Evolutionary conservation across 2,113 vertebrate genomes (phyloP).

Genomic region (Willisornis vidua): DNA sequence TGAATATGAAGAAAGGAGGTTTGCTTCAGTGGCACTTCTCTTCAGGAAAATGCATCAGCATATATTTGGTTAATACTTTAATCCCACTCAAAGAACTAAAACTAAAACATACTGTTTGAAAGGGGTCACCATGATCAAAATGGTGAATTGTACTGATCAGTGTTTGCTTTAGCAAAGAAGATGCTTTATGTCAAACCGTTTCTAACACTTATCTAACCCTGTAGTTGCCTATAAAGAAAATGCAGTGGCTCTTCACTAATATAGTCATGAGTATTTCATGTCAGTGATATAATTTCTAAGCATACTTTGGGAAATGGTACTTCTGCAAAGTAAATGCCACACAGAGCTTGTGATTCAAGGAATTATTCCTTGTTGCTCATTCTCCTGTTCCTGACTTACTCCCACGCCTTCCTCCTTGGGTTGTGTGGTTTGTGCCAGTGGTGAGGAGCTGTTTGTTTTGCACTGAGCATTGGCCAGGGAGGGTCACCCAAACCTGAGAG

Average conservation of each 20-base stretch:
- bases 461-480: neutral
- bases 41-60: neutral
- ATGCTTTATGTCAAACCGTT: neutral
- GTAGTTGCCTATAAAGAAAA: neutral
- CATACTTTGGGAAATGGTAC: neutral
- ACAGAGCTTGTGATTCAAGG: neutral
- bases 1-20: neutral
- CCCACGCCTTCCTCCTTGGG: neutral
- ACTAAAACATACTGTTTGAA: neutral
- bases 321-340: neutral
- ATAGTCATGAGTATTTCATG: neutral
- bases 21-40: neutral
- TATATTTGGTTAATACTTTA: neutral
- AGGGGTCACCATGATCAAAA: neutral
- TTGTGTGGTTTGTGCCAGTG: neutral
- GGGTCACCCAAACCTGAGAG: neutral
- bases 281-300: neutral
- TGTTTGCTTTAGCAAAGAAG: neutral
- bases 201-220: neutral
- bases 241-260: neutral
- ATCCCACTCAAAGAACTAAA: neutral
- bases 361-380: neutral
- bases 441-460: neutral
- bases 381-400: neutral
- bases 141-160: neutral